Evolutionary conservation across 2,888 invertebrate species (phyloP).

Genomic region (Choreutis nemorana): DNA sequence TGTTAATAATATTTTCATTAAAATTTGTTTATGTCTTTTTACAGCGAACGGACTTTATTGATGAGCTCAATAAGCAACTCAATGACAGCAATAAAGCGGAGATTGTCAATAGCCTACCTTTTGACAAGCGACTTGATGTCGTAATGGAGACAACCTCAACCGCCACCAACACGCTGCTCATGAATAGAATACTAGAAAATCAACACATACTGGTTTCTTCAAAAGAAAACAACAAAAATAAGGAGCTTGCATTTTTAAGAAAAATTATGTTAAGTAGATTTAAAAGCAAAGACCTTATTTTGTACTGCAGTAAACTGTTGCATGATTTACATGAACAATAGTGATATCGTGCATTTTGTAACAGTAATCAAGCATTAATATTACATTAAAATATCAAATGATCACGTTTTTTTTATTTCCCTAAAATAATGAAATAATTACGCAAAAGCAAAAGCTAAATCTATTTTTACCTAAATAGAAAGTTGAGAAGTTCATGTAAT

Average conservation of each 20-base stretch:
- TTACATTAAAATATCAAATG: no score
- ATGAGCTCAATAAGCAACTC: conserved; percentile 23
- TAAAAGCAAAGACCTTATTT: conserved; percentile 27
- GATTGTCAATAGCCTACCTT: conserved; percentile 26
- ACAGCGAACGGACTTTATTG: conserved; percentile 38
- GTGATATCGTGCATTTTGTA: no score
- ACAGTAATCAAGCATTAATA: no score
- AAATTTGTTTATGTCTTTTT: conserved; percentile 13
- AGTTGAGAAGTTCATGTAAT: no score
- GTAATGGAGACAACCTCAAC: conserved; percentile 22
- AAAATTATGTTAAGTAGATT: conserved; percentile 30
- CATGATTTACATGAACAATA: conserved; percentile 27
- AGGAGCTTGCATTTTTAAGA: conserved; percentile 24
- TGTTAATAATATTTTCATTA: neutral
- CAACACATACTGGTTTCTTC: conserved; percentile 11
- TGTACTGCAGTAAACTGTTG: conserved; percentile 36
- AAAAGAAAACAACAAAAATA: conserved; percentile 12
- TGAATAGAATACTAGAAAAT: conserved; percentile 23
- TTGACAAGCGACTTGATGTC: conserved; percentile 17
- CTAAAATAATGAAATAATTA: no score
- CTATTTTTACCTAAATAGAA: no score
- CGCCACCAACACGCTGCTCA: conserved; percentile 15
- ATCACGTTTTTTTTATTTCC: no score
- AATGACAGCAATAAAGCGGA: conserved; percentile 21
- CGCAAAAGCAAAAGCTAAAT: no score